Base-by-base conservation (phyloP, 2,113 vertebrate species). In the Merops nubicus region DNA sequence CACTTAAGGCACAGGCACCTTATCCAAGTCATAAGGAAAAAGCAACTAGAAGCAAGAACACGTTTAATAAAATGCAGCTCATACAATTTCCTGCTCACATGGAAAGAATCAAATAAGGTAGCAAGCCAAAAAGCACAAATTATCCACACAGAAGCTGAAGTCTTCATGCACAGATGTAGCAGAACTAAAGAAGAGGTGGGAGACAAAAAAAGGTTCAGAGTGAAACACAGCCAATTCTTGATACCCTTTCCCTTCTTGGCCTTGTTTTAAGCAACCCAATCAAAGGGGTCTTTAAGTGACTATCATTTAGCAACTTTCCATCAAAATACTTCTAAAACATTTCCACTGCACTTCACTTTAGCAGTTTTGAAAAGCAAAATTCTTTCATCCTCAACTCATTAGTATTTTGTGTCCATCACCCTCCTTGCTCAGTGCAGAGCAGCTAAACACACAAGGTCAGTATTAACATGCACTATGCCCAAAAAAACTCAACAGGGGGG, bases 401-500 rank as follows among this genome's bases (percentile, higher is more conserved):
- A 67, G 11, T 33, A 54, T 28, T 82, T 85, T 43, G 31, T 51
- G 68, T 76, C 47, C 36, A 21, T 43, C 45, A 47, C 59, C 3
- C 31, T 68, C 54, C 45, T 63, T 73, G n/a, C n/a, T 14, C 40
- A 82, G 38, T 9, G 13, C 17, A 72, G 36, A 31, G 18, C 59
- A 83, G 54, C 42, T 33, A 57, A 85, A 33, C 48, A 40, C 22
- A 34, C 8, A 8, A 65, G 33, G 17, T 11, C 83, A 45, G 54
- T 53, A 54, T 12, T 59, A 69, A 48, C 15, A 23, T 1, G 26
- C 17, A 33, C 33, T 33, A 6, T 7, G 8, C 33, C 34, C 50
- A 91, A 2, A 79, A 10, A 40, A 89, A 59, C 10, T 53, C 43
- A 34, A 1, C 0, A 1, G 15, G 1, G 0, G 0, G 10, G 22